Percentiles rank a stretch among this genome's conserved stretches.
phyloP scores from a whole-genome alignment of 1,140 invertebrate genomes.

The Mycetomoellerius zeteki region DNA sequence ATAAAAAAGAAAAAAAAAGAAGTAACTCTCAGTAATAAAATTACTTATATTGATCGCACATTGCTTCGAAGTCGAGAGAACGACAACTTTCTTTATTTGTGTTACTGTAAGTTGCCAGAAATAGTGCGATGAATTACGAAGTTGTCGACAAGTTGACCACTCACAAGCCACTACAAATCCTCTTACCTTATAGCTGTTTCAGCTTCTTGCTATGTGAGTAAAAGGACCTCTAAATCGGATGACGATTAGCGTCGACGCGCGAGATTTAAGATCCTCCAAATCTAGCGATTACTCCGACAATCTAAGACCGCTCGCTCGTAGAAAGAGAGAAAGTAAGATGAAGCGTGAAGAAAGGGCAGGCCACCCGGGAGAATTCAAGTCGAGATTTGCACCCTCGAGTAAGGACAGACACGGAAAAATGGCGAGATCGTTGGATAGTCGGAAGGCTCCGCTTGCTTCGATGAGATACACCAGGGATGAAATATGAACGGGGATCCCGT shows the following conservation, averaged over 20 bases:
- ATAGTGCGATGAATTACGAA: background rate
- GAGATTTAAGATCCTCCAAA: constrained; percentile 53
- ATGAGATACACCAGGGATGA: constrained; percentile 53
- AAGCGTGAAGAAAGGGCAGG: background rate
- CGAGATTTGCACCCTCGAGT: constrained; percentile 45
- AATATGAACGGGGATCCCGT: constrained; percentile 41
- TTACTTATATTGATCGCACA: constrained; percentile 29
- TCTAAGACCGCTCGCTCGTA: background rate
- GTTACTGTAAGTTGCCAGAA: background rate
- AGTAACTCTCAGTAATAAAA: background rate
- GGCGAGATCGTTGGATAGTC: constrained; percentile 49
- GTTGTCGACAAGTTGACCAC: constrained; percentile 8
- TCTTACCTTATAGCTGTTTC: constrained; percentile 30
- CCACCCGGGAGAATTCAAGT: background rate
- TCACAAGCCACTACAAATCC: constrained; percentile 33
- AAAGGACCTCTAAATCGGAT: constrained; percentile 32
- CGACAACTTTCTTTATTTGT: background rate
- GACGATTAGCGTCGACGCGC: constrained; percentile 54
- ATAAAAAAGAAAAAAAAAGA: background rate
- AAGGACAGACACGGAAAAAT: constrained; percentile 54
- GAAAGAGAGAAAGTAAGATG: background rate
- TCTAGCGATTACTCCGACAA: constrained; percentile 48
- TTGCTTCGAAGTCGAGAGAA: background rate
- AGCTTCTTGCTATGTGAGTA: background rate
- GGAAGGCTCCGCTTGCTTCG: constrained; percentile 23